These are phyloP conservation scores for Aplysia californica DNA, from an alignment of 1,140 invertebrate species.

Conservation along the genomic window DNA sequence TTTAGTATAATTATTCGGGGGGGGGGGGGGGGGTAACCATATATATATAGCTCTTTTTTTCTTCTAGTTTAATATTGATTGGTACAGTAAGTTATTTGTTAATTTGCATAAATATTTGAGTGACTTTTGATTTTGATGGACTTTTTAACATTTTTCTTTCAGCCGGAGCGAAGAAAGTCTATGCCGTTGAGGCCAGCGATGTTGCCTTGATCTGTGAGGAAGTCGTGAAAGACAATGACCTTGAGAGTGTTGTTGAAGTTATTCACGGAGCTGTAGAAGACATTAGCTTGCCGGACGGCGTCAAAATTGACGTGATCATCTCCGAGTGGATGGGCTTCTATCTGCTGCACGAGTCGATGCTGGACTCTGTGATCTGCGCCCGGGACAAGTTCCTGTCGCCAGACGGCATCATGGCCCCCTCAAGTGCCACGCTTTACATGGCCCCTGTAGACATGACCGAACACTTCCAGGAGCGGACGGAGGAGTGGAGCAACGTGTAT, in stretches of 20 bases:
- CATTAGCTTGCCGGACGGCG: conserved; percentile 35
- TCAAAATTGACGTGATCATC: conserved; percentile 64
- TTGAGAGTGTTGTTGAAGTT: conserved; percentile 60
- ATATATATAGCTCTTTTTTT: too few relatives aligned
- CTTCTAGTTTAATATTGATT: too few relatives aligned
- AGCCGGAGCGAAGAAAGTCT: conserved; percentile 73
- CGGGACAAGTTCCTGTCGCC: conserved; percentile 59
- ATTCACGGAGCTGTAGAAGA: conserved; percentile 62
- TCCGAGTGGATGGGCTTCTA: conserved; percentile 70
- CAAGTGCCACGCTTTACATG: conserved; percentile 49
- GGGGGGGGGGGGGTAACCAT: too few relatives aligned
- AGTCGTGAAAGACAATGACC: conserved; percentile 57
- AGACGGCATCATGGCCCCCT: conserved; percentile 58
- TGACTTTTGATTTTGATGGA: too few relatives aligned
- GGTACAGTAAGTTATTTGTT: too few relatives aligned
- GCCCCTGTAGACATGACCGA: conserved; percentile 52
- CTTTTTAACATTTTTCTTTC: too few relatives aligned
- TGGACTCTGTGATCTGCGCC: conserved; percentile 66
- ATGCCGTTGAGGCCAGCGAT: conserved; percentile 58
- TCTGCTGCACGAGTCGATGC: conserved; percentile 67
- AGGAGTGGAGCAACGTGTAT: conserved; percentile 61
- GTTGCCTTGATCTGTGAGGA: conserved; percentile 47
- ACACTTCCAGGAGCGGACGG: conserved; percentile 49
- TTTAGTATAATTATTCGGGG: too few relatives aligned
- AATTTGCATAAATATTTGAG: too few relatives aligned